Conservation (phyloP, 2,888 invertebrate species). For the Acleris literana region DNA sequence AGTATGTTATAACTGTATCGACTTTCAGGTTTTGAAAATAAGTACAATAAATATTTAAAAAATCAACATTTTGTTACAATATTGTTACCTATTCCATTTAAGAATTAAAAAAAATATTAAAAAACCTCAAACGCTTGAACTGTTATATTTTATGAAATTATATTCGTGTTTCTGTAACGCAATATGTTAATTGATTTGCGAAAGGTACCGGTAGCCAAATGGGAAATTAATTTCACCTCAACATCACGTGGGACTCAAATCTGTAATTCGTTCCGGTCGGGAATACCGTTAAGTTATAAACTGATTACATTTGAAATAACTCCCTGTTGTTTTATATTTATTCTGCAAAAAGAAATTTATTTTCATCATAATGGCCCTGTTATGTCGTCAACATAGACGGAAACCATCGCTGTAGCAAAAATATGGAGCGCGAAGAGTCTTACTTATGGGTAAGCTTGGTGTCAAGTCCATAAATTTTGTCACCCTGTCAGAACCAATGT, state of each 20-base stretch:
- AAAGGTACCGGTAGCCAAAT: background rate
- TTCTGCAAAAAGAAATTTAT: background rate
- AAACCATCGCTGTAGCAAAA: slow-evolving; percentile 27
- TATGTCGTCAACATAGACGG: slow-evolving; percentile 24
- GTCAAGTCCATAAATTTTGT: slow-evolving; percentile 29
- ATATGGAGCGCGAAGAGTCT: slow-evolving; percentile 30
- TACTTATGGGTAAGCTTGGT: slow-evolving; percentile 30
- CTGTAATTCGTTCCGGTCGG: background rate
- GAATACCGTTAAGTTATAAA: background rate
- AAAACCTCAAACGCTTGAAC: no score
- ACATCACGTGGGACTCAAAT: slow-evolving; percentile 7
- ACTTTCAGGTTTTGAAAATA: no score
- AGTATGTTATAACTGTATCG: no score
- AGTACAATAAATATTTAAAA: no score
- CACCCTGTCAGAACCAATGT: slow-evolving; percentile 23
- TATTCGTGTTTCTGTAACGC: background rate
- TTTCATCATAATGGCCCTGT: background rate
- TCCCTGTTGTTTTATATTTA: background rate
- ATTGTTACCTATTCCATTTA: no score
- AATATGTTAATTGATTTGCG: slow-evolving; percentile 1
- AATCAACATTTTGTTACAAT: no score
- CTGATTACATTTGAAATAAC: background rate
- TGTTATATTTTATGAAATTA: background rate
- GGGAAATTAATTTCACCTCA: slow-evolving; percentile 1
- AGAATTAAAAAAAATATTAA: no score